These are phyloP conservation scores for Cremastobaeus sp. DNA, from an alignment of 2,888 invertebrate species.

Conservation along the genomic window DNA sequence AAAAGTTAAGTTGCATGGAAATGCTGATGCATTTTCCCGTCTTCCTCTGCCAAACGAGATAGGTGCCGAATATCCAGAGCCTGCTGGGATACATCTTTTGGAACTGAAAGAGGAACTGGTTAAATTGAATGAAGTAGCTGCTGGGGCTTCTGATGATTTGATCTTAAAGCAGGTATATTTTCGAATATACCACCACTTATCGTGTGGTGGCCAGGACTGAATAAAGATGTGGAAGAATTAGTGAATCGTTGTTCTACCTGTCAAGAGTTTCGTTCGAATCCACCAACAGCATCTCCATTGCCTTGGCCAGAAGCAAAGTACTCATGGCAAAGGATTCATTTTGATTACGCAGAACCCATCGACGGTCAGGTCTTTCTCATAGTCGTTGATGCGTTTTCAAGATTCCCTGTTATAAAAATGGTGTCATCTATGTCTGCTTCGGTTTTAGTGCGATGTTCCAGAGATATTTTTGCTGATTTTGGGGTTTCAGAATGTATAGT, in stretches of 20 bases:
- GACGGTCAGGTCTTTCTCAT: conserved; percentile 14
- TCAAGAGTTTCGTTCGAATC: background rate
- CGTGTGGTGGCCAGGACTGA: conserved; percentile 19
- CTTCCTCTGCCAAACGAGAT: no score
- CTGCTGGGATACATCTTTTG: no score
- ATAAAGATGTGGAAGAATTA: background rate
- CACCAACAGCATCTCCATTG: background rate
- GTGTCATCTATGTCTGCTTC: conserved; percentile 21
- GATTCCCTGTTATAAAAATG: conserved; percentile 11
- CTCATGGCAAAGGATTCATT: background rate
- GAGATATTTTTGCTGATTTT: conserved; percentile 16
- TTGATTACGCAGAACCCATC: background rate
- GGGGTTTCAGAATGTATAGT: background rate
- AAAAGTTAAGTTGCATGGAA: background rate
- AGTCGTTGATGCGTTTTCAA: conserved; percentile 12
- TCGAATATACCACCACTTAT: conserved; percentile 1
- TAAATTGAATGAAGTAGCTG: no score
- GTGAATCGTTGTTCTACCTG: background rate
- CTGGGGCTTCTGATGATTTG: no score
- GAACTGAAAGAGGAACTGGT: no score
- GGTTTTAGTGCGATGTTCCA: background rate
- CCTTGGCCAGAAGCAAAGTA: background rate
- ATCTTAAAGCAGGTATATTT: background rate
- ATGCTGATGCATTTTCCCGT: background rate
- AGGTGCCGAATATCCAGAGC: no score